Evolutionary conservation across 2,888 invertebrate species (phyloP).

Genomic region (Ormia ochracea): DNA sequence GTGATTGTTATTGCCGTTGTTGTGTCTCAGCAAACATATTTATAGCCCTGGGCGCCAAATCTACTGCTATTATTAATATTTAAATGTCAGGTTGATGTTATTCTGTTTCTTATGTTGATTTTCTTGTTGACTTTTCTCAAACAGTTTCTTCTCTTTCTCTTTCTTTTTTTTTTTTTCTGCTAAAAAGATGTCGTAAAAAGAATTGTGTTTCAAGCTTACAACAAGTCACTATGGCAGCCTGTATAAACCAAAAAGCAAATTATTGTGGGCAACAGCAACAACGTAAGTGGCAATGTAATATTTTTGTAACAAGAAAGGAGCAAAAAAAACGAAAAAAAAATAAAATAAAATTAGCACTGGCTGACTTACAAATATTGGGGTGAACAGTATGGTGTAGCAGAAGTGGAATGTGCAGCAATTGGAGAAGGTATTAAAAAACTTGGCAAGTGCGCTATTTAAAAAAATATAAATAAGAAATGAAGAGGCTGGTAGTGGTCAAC

Average conservation of each 20-base stretch:
- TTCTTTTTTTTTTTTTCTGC: neutral
- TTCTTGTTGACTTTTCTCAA: too few species aligned
- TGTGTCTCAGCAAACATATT: slow-evolving; percentile 21
- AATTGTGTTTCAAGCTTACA: slow-evolving; percentile 23
- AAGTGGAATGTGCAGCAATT: too few species aligned
- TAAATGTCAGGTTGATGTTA: slow-evolving; percentile 59
- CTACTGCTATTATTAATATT: slow-evolving; percentile 57
- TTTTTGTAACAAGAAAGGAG: too few species aligned
- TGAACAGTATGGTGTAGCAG: too few species aligned
- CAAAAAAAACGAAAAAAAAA: neutral
- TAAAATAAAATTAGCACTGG: neutral
- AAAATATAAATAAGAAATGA: too few species aligned
- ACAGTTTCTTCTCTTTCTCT: neutral
- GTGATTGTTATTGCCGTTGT: neutral
- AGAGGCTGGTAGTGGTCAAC: too few species aligned
- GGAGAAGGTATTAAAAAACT: too few species aligned
- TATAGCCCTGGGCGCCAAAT: slow-evolving; percentile 51
- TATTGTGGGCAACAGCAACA: neutral
- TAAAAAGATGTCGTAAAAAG: slow-evolving; percentile 35
- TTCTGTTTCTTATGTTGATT: neutral
- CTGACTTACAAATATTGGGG: neutral
- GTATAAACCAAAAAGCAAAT: slow-evolving; percentile 20
- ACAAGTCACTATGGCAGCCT: slow-evolving; percentile 49
- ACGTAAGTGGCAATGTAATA: neutral
- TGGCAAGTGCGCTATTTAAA: too few species aligned